Evolutionary conservation across 2,113 vertebrate species (phyloP), one percentile per base, ranked within the genome.

Genomic region (Dascyllus trimaculatus): DNA sequence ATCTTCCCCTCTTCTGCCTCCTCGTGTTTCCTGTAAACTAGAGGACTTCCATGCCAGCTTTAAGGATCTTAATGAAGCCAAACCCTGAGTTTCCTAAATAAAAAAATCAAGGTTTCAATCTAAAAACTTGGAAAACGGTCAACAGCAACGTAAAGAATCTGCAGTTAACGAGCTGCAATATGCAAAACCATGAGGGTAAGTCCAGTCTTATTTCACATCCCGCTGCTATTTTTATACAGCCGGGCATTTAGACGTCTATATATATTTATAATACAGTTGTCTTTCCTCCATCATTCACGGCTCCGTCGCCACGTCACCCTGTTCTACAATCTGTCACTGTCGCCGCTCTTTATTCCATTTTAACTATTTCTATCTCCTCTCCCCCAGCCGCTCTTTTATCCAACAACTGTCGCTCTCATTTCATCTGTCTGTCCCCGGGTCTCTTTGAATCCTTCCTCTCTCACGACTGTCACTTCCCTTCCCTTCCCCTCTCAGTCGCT

Each of bases 341-440:
- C 65, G 56, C 19, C 26, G 56, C 61, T 69, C 66, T 68, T 85
- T 75, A 59, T 17, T 26, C 46, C 64, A 69, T 69, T 71, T 85
- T 75, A 72, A 80, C 78, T 60, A 49, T 66, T 82, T 49, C 64
- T 51, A 19, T 78, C 70, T 74, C 18, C 70, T 74, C 18, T 38
- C 52, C 62, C 29, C 5, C 26, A 29, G 56, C 69, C 53, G 57
- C n/a, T 82, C 51, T 53, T 78, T 69, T 38, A 26, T 54, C 51
- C 49, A 8, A n/a, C 21, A 9, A 3, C 69, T 59, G 70, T 85
- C 64, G 0, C 51, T 84, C 75, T 76, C 58, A 5, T 68, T 80
- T 49, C 64, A 78, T 82, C 73, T 8, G 11, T 81, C 60, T 32
- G 69, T 78, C 82, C 62, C 19, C n/a, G 48, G 69, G 54, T 82